Percentiles rank a stretch among this genome's conserved stretches.
Conservation (phyloP, 2,113 vertebrate genomes). For the Mesoclemmys tuberculata region DNA sequence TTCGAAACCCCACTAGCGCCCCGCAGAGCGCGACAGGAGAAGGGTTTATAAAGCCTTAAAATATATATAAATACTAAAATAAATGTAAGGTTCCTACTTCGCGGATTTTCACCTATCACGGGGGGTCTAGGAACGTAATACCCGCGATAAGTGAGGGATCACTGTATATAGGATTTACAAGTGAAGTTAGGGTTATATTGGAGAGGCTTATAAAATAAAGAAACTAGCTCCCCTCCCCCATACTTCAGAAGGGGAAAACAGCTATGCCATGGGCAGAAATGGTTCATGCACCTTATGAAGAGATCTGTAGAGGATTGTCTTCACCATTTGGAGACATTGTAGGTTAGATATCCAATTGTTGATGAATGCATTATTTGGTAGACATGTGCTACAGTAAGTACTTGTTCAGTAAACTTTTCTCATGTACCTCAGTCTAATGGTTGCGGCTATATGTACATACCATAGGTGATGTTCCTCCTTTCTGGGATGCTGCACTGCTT, state of each 20-base stretch:
- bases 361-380: neutral
- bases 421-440: neutral
- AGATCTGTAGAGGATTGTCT: neutral
- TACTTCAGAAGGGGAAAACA: neutral
- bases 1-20: too few species aligned
- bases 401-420: neutral
- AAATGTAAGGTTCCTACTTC: too few species aligned
- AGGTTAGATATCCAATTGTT: neutral
- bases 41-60: too few species aligned
- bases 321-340: neutral
- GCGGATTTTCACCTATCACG: too few species aligned
- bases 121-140: too few species aligned
- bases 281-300: neutral
- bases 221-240: neutral
- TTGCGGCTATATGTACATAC: neutral
- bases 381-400: neutral
- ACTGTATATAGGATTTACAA: neutral
- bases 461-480: neutral
- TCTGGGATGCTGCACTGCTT: neutral
- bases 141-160: too few species aligned
- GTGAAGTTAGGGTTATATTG: neutral
- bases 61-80: too few species aligned
- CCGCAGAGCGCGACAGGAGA: too few species aligned
- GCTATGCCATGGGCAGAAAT: neutral
- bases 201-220: neutral